Percentiles rank a stretch among this genome's conserved stretches.
These are phyloP conservation scores for Dicrurus megarhynchus DNA, from an alignment of 2,113 vertebrate genomes.

Conservation along the genomic window DNA sequence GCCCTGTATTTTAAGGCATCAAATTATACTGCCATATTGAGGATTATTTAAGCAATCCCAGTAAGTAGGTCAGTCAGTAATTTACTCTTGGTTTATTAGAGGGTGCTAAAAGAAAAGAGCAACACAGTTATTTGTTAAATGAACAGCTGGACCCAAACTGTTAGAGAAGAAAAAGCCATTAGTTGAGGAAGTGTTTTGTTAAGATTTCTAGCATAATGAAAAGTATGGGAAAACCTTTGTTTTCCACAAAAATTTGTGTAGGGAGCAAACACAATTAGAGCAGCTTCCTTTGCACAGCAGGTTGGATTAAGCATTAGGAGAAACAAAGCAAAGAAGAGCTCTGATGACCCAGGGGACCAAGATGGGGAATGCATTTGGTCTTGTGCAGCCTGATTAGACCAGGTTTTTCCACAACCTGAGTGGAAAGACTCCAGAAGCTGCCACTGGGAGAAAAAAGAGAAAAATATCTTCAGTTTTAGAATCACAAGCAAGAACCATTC, in stretches of 20 bases:
- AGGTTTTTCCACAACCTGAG: background rate
- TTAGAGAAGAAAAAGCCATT: background rate
- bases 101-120: constrained; percentile 29
- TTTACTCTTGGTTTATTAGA: constrained; percentile 51
- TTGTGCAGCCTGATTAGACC: background rate
- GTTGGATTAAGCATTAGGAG: background rate
- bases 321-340: background rate
- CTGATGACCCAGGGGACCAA: background rate
- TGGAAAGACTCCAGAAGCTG: background rate
- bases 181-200: background rate
- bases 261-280: background rate
- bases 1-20: constrained; percentile 41
- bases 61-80: constrained; percentile 64
- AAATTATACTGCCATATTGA: constrained; percentile 47
- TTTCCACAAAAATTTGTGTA: background rate
- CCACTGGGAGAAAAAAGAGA: background rate
- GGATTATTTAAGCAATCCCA: constrained; percentile 62
- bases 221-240: background rate
- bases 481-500: background rate
- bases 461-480: background rate
- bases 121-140: constrained; percentile 12
- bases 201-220: background rate
- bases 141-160: constrained; percentile 8
- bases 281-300: background rate
- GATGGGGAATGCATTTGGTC: background rate